phyloP scores from a whole-genome alignment of 2,797 vertebrate species.

The Lacerta bilineata region DNA sequence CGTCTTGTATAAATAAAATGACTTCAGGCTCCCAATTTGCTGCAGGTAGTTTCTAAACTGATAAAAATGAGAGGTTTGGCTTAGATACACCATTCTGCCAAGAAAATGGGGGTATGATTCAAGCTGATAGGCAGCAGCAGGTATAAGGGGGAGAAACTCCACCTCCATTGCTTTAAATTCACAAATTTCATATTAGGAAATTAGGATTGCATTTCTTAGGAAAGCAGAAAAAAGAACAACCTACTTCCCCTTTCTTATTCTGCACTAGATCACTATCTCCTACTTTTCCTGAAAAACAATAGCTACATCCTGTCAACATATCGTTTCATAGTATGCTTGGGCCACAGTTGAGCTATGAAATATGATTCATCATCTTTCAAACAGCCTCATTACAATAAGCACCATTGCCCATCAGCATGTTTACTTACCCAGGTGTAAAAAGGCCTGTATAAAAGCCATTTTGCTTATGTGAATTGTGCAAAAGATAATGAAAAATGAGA shows the following conservation, averaged over 20 bases:
- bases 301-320: too few species aligned
- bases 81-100: constrained; percentile 22
- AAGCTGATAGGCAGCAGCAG: neutral
- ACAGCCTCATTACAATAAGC: neutral
- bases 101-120: neutral
- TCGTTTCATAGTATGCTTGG: neutral
- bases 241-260: neutral
- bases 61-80: constrained; percentile 35
- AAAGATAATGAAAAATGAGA: neutral
- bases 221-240: neutral
- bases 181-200: neutral
- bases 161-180: constrained; percentile 18
- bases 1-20: constrained; percentile 17
- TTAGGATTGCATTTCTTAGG: constrained; percentile 24
- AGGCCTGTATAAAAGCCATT: neutral
- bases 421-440: neutral
- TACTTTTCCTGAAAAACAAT: neutral
- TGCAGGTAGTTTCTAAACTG: constrained; percentile 45
- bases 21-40: constrained; percentile 22
- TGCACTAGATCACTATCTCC: neutral
- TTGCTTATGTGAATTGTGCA: constrained; percentile 3
- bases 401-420: neutral
- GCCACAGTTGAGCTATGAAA: neutral
- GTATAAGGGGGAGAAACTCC: accelerated
- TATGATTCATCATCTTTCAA: neutral